Evolutionary conservation across 2,797 vertebrate species (phyloP), one percentile per base, ranked within the genome.

Genomic region (Trematocara caparti): DNA sequence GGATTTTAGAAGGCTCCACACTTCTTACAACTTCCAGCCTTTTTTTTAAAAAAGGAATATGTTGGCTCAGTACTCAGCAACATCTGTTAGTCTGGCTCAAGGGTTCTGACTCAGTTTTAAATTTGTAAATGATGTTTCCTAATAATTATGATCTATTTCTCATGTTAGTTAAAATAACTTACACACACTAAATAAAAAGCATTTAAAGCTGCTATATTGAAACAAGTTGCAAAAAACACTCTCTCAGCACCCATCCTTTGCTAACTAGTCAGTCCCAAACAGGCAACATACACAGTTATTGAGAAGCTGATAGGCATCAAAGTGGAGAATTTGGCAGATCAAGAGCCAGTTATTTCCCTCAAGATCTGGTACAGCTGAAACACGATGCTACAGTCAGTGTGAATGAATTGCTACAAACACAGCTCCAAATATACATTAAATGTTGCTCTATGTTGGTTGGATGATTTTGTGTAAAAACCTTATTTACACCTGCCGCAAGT

Each of bases 381-480:
- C 59, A 40, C 1, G 0, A 8, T 0, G 8, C 1, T 43, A 66
- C 19, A 40, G 19, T 10, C 19, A 40, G 8, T 10, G 19, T 43
- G 62, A 66, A 1, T 43, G 55, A 66, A 15, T 43, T 14, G 13
- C 19, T 14, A 6, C 8, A 43, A 8, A 66, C 36, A 3, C 19
- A 66, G 62, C 62, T 66, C 62, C 62, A 66, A 66, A 43, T 66
- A 66, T 43, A 66, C 8, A 24, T 66, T 15, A 64, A 59, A 40
- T 40, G 7, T 40, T 21, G n/a, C 34, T 64, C 4, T 64, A 40
- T 21, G 6, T 66, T 24, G 13, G 36, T 15, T 66, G 36, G 62
- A 66, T 43, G 53, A 2, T 4, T 64, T 64, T 40, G 36, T 40
- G 19, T 64, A 64, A 66, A 66, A 40, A 24, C 8, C 13, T 21